Percentiles rank a stretch among this genome's conserved stretches.
Evolutionary conservation across 2,797 vertebrate species (phyloP).

Genomic region (Enteromius treurensis): DNA sequence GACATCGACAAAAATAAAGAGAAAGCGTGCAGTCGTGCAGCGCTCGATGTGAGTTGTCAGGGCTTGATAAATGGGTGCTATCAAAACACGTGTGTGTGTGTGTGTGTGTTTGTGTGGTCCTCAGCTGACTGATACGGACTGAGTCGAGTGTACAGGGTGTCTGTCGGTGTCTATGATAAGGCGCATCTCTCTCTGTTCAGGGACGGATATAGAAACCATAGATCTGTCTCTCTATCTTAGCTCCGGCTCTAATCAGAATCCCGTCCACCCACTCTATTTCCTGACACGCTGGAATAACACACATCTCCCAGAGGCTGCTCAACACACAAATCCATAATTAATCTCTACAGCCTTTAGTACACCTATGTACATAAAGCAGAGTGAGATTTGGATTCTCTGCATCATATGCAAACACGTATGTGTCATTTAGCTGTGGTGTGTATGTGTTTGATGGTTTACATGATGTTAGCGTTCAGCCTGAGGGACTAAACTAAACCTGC

Average conservation of each 20-base stretch:
- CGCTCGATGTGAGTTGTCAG: conserved; percentile 72
- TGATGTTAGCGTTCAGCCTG: background rate
- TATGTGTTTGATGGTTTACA: background rate
- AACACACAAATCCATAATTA: conserved; percentile 60
- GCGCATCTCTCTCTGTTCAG: conserved; percentile 69
- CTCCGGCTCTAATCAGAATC: conserved; percentile 63
- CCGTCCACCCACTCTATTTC: conserved; percentile 59
- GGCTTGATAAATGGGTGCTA: conserved; percentile 78
- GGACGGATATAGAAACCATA: conserved; percentile 64
- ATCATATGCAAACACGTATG: background rate
- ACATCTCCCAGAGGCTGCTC: conserved; percentile 52
- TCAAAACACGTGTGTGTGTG: conserved; percentile 58
- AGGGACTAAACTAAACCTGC: conserved; percentile 23
- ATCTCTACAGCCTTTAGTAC: conserved; percentile 46
- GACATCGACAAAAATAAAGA: conserved; percentile 50
- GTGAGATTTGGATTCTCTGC: background rate
- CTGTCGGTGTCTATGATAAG: conserved; percentile 70
- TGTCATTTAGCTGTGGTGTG: background rate
- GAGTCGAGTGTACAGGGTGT: conserved; percentile 75
- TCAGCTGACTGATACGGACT: conserved; percentile 72
- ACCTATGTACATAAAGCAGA: conserved; percentile 3
- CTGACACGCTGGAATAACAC: conserved; percentile 49
- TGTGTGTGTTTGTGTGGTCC: conserved; percentile 55
- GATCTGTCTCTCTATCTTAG: conserved; percentile 64
- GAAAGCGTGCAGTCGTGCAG: conserved; percentile 64